Base-by-base conservation (phyloP, 2,888 invertebrate species). In the Epinotia nisella region DNA sequence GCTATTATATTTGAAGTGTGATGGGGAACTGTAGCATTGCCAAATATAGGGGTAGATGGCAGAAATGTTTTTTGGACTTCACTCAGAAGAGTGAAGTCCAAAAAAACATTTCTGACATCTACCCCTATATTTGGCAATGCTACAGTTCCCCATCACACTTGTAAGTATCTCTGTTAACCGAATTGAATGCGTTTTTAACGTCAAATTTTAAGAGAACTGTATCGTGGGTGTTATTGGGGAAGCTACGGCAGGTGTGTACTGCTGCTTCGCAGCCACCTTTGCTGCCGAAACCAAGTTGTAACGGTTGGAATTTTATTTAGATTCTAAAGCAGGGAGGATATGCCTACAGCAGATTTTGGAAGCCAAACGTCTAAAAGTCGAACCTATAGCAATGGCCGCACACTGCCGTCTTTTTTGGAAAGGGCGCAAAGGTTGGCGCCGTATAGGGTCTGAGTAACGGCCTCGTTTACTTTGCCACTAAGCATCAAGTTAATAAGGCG, bases 311-410 rank as follows among this genome's bases (percentile, higher is more conserved):
- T n/a, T n/a, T n/a, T n/a, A 59, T 59, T 35, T 59, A 2, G 59
- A 59, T 11, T 59, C 9, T 35, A 59, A 15, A 9, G 7, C 3
- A 9, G 59, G 59, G 3, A 35, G 13, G 17, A 39, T 59, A 59
- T 39, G 17, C 35, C 17, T 35, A 39, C 59, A 59, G 10, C 35
- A 59, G 3, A 59, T 17, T 59, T 59, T 59, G 35, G 59, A 59
- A n/a, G 59, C 39, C 29, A 45, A 45, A 21, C 61, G 61, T 45
- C 61, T 19, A 45, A 61, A 21, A 17, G 61, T 61, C 13, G 45
- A 45, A 21, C 61, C 61, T 19, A 45, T 21, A 1, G 61, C 61
- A 17, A 61, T 61, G 61, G 61, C 10, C 61, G 41, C 45, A 61
- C 61, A 11, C 61, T 45, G 13, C 61, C 61, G 45, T 61, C 41